Conservation (phyloP, 2,797 vertebrate genomes). For the Syngnathus rostellatus region DNA sequence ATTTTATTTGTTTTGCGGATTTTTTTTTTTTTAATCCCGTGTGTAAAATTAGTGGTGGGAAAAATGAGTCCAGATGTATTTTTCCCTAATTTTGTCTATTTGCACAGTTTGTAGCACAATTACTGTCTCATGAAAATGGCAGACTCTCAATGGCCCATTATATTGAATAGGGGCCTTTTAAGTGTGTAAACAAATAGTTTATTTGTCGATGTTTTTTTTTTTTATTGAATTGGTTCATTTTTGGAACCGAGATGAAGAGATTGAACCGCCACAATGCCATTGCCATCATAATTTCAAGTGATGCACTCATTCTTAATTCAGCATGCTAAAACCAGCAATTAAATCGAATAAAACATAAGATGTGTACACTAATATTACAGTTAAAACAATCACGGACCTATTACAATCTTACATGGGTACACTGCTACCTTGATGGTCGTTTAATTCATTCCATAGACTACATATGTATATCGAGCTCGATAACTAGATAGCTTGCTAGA, state of each 20-base stretch:
- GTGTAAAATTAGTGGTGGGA: not conserved
- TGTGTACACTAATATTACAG: too few relatives aligned
- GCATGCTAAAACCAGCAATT: too few relatives aligned
- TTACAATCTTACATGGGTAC: too few relatives aligned
- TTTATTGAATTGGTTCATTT: not conserved
- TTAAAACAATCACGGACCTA: too few relatives aligned
- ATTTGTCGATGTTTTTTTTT: not conserved
- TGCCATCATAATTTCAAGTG: too few relatives aligned
- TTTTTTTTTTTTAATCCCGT: not conserved
- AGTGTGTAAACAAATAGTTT: not conserved
- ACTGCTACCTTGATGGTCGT: too few relatives aligned
- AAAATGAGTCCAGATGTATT: not conserved
- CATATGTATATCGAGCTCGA: too few relatives aligned
- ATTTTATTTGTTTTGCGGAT: slow-evolving; percentile 1
- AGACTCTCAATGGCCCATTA: not conserved
- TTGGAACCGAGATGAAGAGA: too few relatives aligned
- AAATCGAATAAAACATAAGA: too few relatives aligned
- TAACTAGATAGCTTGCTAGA: too few relatives aligned
- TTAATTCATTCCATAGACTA: too few relatives aligned
- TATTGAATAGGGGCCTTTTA: not conserved
- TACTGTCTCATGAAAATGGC: not conserved
- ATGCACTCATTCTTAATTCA: not conserved
- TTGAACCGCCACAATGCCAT: too few relatives aligned
- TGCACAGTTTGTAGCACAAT: slow-evolving; percentile 3
- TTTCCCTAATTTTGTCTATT: not conserved